These are phyloP conservation scores for Drosophila paulistorum DNA, from an alignment of 1,140 invertebrate genomes.

Conservation along the genomic window DNA sequence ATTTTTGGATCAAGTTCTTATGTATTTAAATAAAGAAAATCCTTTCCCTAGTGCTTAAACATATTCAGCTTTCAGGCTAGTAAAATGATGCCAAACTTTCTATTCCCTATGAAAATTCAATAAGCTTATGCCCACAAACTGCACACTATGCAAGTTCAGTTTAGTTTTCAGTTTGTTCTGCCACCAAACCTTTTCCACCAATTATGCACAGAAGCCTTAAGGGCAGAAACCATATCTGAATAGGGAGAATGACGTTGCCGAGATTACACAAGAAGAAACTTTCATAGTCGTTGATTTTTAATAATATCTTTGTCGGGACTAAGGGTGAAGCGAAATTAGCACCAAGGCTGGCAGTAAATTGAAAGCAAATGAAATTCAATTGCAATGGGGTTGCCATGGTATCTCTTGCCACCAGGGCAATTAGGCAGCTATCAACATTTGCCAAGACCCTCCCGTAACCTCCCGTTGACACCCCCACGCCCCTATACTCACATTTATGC, in stretches of 20 bases:
- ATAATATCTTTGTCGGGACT: slow-evolving; percentile 29
- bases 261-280: slow-evolving; percentile 43
- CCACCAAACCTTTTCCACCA: background rate
- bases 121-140: background rate
- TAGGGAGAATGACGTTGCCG: background rate
- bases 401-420: slow-evolving; percentile 54
- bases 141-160: background rate
- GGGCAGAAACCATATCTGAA: background rate
- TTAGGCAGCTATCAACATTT: slow-evolving; percentile 52
- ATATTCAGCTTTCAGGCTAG: background rate
- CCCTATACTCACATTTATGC: slow-evolving; percentile 73
- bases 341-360: slow-evolving; percentile 63
- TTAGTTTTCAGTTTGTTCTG: background rate
- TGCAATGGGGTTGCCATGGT: slow-evolving; percentile 20
- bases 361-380: slow-evolving; percentile 73
- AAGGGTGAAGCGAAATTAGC: slow-evolving; percentile 56
- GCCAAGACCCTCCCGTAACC: slow-evolving; percentile 27
- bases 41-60: background rate
- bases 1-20: too few relatives aligned
- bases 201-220: slow-evolving; percentile 1
- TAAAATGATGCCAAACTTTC: background rate
- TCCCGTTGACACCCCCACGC: background rate
- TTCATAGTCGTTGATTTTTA: slow-evolving; percentile 45
- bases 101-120: background rate
- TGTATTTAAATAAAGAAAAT: background rate